A percentile compares a stretch with the other conserved stretches of the same genome.
Evolutionary conservation across 2,113 vertebrate genomes (phyloP).

Genomic region (Sebastes schlegelii): DNA sequence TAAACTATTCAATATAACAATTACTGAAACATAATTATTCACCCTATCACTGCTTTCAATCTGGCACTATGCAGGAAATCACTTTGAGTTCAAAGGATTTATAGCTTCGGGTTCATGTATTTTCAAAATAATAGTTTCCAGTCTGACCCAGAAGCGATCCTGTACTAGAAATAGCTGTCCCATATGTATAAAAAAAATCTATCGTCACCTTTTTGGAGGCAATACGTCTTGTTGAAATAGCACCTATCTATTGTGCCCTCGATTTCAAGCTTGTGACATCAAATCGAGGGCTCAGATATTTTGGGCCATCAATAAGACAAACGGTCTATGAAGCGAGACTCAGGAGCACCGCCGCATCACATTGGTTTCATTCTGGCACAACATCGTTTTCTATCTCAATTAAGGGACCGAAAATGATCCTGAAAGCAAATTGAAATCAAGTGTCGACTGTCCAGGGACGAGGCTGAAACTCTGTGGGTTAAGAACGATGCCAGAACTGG

Average conservation of each 20-base stretch:
- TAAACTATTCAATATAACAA: background rate
- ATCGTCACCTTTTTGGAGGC: conserved; percentile 36
- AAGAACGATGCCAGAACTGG: conserved; percentile 13
- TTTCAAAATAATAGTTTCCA: conserved; percentile 24
- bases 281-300: conserved; percentile 48
- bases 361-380: conserved; percentile 22
- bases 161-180: conserved; percentile 48
- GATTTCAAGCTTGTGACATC: conserved; percentile 59
- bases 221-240: conserved; percentile 54
- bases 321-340: conserved; percentile 38
- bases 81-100: conserved; percentile 26
- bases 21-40: background rate
- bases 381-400: conserved; percentile 49
- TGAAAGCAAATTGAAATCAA: conserved; percentile 46
- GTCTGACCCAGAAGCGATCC: conserved; percentile 24
- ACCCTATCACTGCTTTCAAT: conserved; percentile 13
- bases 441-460: conserved; percentile 1
- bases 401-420: conserved; percentile 31
- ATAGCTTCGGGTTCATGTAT: conserved; percentile 31
- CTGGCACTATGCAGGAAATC: background rate
- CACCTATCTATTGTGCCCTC: conserved; percentile 58
- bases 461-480: background rate
- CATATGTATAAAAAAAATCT: conserved; percentile 18
- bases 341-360: conserved; percentile 17
- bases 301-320: conserved; percentile 52